phyloP scores from a whole-genome alignment of 2,797 vertebrate species.

The Spea hammondii region DNA sequence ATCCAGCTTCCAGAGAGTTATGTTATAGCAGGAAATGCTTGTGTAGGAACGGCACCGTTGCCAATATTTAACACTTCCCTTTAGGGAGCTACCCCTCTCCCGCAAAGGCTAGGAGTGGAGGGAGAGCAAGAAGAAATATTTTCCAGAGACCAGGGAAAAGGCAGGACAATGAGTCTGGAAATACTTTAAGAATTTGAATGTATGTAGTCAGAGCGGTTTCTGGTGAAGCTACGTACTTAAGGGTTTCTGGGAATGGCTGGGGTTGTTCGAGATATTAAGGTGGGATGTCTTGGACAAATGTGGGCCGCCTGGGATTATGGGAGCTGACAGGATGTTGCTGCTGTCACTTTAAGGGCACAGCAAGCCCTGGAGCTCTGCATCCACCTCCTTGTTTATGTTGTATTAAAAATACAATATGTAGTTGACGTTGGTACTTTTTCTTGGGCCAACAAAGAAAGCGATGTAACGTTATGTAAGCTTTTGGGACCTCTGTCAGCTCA shows the following conservation, averaged over 20 bases:
- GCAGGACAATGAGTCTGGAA: not conserved
- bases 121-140: slow-evolving; percentile 8
- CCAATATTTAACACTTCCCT: slow-evolving; percentile 34
- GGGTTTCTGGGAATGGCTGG: not conserved
- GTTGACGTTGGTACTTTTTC: no score
- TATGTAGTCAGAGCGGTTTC: no score
- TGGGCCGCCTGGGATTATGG: slow-evolving; percentile 10
- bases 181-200: not conserved
- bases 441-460: no score
- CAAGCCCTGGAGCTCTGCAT: not conserved
- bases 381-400: not conserved
- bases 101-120: slow-evolving; percentile 1
- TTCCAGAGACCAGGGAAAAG: slow-evolving; percentile 5
- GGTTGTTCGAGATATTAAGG: not conserved
- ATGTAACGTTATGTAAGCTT: no score
- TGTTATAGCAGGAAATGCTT: slow-evolving; percentile 51
- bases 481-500: no score
- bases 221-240: not conserved
- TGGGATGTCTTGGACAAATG: slow-evolving; percentile 23
- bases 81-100: slow-evolving; percentile 34
- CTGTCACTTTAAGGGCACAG: not conserved
- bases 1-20: slow-evolving; percentile 29
- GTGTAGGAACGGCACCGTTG: slow-evolving; percentile 27
- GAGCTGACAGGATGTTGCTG: slow-evolving; percentile 34
- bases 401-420: no score